Evolutionary conservation across 2,888 invertebrate genomes (phyloP), one percentile per base, ranked within the genome.

Genomic region (Acrobasis suavella): DNA sequence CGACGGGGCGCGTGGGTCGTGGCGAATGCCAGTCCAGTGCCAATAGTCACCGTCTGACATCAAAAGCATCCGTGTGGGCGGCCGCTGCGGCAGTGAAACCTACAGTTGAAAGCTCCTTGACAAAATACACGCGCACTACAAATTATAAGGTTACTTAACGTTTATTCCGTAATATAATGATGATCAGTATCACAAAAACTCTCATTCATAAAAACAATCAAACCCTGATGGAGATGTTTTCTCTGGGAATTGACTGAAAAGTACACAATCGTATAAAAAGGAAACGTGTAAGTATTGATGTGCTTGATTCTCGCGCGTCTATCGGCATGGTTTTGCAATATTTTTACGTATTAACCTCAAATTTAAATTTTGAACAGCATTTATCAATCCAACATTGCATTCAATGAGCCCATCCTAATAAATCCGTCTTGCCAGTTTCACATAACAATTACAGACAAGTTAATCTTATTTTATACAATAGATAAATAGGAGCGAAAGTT

Each of bases 11-110:
- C 76, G 89, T 89, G 81, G 89, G 90, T 65, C 58, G 81, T 65
- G 69, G 76, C 72, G 77, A 79, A 62, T 62, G 58, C 66, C 75
- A 76, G 66, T 73, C 74, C 74, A 80, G 74, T 74, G 75, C 72
- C 72, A 69, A 73, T 76, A 80, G 67, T 71, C 74, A 71, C 73
- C 78, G 73, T 73, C 80, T 77, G 77, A 81, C 78, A 79, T 78
- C 73, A 73, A 81, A 79, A 67, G 71, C 72, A 67, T 67, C 75
- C 76, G 83, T 74, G 89, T 90, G 79, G 89, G 91, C 17, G 90
- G 89, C n/a, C n/a, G n/a, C n/a, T n/a, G n/a, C 70, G 83, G 75
- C 67, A 71, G 70, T 66, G 73, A 78, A 78, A 79, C 76, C 81
- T 76, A 78, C 78, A 71, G 75, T 75, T 76, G 72, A 83, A 82